These are phyloP conservation scores for Noctua comes DNA, from an alignment of 2,888 invertebrate species.

Conservation along the genomic window DNA sequence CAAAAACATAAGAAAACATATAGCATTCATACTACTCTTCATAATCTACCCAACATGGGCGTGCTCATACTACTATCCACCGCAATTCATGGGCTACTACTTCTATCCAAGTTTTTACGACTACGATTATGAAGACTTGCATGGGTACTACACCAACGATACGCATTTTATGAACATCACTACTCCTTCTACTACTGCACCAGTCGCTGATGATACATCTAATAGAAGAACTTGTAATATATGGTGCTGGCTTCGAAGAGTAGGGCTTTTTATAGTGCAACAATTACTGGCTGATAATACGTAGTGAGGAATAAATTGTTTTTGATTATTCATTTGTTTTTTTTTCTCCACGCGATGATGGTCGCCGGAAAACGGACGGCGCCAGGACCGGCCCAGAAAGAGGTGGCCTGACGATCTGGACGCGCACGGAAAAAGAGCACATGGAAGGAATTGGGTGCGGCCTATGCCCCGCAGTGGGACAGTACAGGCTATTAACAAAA, in stretches of 20 bases:
- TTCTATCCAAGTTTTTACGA: slow-evolving; percentile 44
- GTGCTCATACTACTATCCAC: slow-evolving; percentile 52
- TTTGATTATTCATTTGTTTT: neutral
- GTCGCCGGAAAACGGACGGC: too few relatives aligned
- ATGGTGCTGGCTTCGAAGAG: slow-evolving; percentile 78
- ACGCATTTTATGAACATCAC: slow-evolving; percentile 39
- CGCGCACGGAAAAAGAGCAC: too few relatives aligned
- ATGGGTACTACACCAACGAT: slow-evolving; percentile 14
- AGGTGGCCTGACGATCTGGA: too few relatives aligned
- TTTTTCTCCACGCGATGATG: neutral
- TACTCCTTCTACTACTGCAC: neutral
- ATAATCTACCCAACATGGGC: slow-evolving; percentile 18
- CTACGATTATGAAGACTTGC: slow-evolving; percentile 50
- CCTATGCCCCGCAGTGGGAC: too few relatives aligned
- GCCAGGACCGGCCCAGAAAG: too few relatives aligned
- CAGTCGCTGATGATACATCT: slow-evolving; percentile 4
- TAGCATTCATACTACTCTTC: neutral
- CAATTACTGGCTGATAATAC: slow-evolving; percentile 77
- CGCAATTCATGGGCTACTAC: slow-evolving; percentile 52
- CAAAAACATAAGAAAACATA: neutral
- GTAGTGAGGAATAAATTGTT: slow-evolving; percentile 18
- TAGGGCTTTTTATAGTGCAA: slow-evolving; percentile 78
- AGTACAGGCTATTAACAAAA: too few relatives aligned
- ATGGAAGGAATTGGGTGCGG: too few relatives aligned
- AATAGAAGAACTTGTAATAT: slow-evolving; percentile 71